Conservation (phyloP, 2,888 invertebrate genomes). For the Melanostoma mellinum region DNA sequence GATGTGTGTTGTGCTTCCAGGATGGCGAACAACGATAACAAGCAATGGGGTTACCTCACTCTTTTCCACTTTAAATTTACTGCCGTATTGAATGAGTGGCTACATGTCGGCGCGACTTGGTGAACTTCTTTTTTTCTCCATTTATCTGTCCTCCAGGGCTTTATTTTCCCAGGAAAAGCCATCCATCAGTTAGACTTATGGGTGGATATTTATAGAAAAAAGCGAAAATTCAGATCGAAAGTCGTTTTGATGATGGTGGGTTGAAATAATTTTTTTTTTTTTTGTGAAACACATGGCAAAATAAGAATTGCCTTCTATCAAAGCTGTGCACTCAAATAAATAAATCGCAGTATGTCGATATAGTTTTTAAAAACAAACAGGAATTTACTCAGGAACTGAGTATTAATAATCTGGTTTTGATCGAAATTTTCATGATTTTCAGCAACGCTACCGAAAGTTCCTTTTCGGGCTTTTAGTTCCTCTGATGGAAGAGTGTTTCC, state of each 20-base stretch:
- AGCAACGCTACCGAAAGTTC: too few species aligned
- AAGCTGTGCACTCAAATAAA: too few species aligned
- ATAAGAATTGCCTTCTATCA: too few species aligned
- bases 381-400: too few species aligned
- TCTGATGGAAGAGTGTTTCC: too few species aligned
- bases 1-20: not conserved
- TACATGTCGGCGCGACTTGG: not conserved
- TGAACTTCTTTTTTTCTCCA: not conserved
- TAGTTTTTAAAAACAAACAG: too few species aligned
- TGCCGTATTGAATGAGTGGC: slow-evolving; percentile 30
- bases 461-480: too few species aligned
- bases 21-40: not conserved
- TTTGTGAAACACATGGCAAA: too few species aligned
- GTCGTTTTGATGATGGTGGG: slow-evolving; percentile 2
- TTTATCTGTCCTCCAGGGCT: slow-evolving; percentile 10
- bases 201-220: slow-evolving; percentile 38
- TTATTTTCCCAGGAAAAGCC: slow-evolving; percentile 39
- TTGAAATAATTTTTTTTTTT: not conserved
- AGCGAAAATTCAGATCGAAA: slow-evolving; percentile 33
- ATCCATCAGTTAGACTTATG: slow-evolving; percentile 55
- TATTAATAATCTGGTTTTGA: too few species aligned
- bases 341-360: too few species aligned
- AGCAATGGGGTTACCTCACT: not conserved
- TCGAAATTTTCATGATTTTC: too few species aligned
- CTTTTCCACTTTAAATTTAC: slow-evolving; percentile 43